Evolutionary conservation across 53 echinoderm and acorn worm species (phyloP), one percentile per base, ranked within the genome.

Genomic region (Patiria pectinifera): DNA sequence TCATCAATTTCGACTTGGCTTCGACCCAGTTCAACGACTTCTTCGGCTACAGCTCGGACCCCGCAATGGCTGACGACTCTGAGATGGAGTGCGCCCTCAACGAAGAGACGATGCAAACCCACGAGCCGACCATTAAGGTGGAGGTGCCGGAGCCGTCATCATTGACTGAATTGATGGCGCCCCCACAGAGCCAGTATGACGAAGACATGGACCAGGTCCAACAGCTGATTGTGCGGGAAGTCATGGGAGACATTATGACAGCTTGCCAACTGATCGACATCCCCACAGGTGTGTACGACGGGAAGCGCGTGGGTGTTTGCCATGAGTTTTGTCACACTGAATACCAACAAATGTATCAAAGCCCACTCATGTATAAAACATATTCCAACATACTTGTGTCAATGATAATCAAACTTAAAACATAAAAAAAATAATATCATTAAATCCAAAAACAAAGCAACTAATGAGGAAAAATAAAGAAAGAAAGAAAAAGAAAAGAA

Each of bases 201-300:
- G 69, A 88, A 6, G 92, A 91, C 25, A 89, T 93, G 78, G 92
- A 94, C 53, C 94, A 96, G 63, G 83, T 96, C 48, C 79, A 76
- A 45, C 80, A 92, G 72, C 84, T 96, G 49, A 76, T 96, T 15
- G 89, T 94, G 35, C 24, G 91, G 71, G 95, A 94, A 25, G 92
- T 96, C 45, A 94, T 92, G 81, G 94, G 82, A 2, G 94, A 94
- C 24, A 96, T 95, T 82, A 22, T 91, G 0, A 79, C 75, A 16
- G 94, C 92, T 3, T 96, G 96, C 84, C 92, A 94, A n/a, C 85
- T 86, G 44, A 91, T 94, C 49, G 87, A 91, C 77, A 92, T 96
- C 60, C 79, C 82, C 45, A 92, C 94, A 95, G 94, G 96, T 96
- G 71, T 75, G 95, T 91, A 62, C 0, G 26, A 14, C 11, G 7